Evolutionary conservation across 2,888 invertebrate genomes (phyloP), one percentile per base, ranked within the genome.

Genomic region (Hypselothyrea guttata): DNA sequence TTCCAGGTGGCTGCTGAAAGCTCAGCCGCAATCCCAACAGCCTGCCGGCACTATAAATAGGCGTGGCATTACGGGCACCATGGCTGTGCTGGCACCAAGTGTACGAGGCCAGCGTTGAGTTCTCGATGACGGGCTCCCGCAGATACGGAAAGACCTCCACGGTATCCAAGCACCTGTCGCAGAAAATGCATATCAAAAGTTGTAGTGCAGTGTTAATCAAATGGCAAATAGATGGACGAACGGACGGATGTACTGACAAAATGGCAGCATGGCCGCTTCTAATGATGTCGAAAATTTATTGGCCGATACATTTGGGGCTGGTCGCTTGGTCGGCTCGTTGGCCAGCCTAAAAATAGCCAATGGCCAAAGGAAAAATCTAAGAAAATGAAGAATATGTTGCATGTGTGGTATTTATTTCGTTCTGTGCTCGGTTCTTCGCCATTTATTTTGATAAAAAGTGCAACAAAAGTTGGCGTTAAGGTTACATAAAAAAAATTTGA

Each of bases 91-190:
- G 87, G 67, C 90, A 90, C 65, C 89, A 84, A 59, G 87, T 86
- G 70, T 87, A 87, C 62, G 89, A 87, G 55, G 90, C 75, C 56
- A 75, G 64, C 30, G 88, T 87, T 16, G 88, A 73, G 60, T 89
- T 88, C 76, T 89, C 89, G 65, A 90, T 88, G 77, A 89, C 87
- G 63, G 90, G 81, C 63, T 89, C 90, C 53, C 87, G 86, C 62
- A 90, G 76, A 86, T 89, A 88, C 68, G 90, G 89, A 87, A 89
- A 90, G 69, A 90, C 84, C 78, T 90, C 89, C 57, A 90, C 82
- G 71, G 87, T 87, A 79, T 90, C 90, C 71, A 81, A 85, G 72
- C 90, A 90, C 71, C 90, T 90, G 87, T 78, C 81, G 71, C 65
- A n/a, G 40, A 55, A 64, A 65, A 51, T 60, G 61, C 60, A 65